Evolutionary conservation across 2,797 vertebrate genomes (phyloP), one percentile per base, ranked within the genome.

Genomic region (Gobio occitaniae): DNA sequence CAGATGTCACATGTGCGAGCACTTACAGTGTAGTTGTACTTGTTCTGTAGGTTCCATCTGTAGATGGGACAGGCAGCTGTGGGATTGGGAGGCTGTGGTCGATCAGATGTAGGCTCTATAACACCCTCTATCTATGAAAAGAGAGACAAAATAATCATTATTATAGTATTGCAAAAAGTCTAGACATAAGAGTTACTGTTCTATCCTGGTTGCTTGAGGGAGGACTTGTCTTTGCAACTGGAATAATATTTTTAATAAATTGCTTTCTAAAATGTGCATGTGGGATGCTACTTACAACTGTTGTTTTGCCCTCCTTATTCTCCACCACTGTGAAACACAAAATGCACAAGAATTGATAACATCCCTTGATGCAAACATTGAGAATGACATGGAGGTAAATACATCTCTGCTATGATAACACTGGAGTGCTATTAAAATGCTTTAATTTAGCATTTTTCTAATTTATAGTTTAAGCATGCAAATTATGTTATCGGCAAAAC

Each of bases 11-110:
- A 47, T 21, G 38, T 69, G 17, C 2, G 2, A 56, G 36, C n/a
- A 94, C 95, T 96, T 92, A 99, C 98, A 86, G 95, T 96, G 81
- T 98, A 99, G 90, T 88, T 82, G 0, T 99, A 99, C 89, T 97
- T 99, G 90, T 99, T 91, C 90, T 99, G 98, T 86, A 99, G 94
- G 92, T 99, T 97, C 98, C 98, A 99, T 74, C 94, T 95, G 92
- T 99, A 99, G 90, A 99, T 99, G 1, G 98, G 98, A 90, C 98
- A 99, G 78, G 95, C 95, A 38, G 97, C 98, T 81, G 93, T 83
- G 2, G 97, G 97, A 89, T 99, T 99, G 65, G 97, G 98, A 84
- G 98, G 97, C 38, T 94, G 59, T 19, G 92, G 93, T 50, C 17
- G 90, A 0, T 86, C 72, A 87, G 92, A 89, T 68, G 88, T 12